Evolutionary conservation across 2,888 invertebrate genomes (phyloP).

Genomic region (Cryptops parisi): DNA sequence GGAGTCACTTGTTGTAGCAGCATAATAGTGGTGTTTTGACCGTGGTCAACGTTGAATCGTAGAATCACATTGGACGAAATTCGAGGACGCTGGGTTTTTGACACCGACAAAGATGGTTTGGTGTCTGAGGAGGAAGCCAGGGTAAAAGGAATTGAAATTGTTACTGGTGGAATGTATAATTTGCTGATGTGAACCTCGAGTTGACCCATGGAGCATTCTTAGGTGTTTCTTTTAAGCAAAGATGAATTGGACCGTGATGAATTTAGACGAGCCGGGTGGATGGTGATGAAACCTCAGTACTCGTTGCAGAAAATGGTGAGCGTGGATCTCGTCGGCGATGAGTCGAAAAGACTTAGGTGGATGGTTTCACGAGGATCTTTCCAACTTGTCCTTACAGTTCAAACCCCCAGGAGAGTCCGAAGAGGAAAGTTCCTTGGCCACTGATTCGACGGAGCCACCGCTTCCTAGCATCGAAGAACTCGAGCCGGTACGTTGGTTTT

Average conservation of each 20-base stretch:
- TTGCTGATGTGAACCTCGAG: too few relatives aligned
- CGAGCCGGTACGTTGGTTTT: too few relatives aligned
- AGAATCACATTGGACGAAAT: slow-evolving; percentile 44
- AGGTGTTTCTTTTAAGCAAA: slow-evolving; percentile 24
- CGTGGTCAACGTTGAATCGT: slow-evolving; percentile 20
- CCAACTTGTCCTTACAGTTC: background rate
- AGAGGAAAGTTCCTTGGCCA: slow-evolving; percentile 5
- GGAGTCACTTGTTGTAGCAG: too few relatives aligned
- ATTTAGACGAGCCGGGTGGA: slow-evolving; percentile 47
- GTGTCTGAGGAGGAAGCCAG: slow-evolving; percentile 75
- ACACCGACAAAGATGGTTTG: slow-evolving; percentile 74
- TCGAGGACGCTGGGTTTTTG: slow-evolving; percentile 57
- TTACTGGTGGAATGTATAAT: too few relatives aligned
- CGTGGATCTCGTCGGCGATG: too few relatives aligned
- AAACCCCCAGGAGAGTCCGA: slow-evolving; percentile 15
- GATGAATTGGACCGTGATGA: slow-evolving; percentile 22
- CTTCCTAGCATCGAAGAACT: too few relatives aligned
- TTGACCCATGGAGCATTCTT: too few relatives aligned
- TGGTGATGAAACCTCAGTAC: slow-evolving; percentile 50
- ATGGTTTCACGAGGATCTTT: too few relatives aligned
- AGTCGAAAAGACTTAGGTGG: too few relatives aligned
- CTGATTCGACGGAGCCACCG: slow-evolving; percentile 1
- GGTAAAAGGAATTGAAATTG: slow-evolving; percentile 24
- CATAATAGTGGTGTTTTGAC: too few relatives aligned
- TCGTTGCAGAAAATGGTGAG: slow-evolving; percentile 36